Base-by-base conservation (phyloP, 1,140 invertebrate species). In the Gerris buenoi region DNA sequence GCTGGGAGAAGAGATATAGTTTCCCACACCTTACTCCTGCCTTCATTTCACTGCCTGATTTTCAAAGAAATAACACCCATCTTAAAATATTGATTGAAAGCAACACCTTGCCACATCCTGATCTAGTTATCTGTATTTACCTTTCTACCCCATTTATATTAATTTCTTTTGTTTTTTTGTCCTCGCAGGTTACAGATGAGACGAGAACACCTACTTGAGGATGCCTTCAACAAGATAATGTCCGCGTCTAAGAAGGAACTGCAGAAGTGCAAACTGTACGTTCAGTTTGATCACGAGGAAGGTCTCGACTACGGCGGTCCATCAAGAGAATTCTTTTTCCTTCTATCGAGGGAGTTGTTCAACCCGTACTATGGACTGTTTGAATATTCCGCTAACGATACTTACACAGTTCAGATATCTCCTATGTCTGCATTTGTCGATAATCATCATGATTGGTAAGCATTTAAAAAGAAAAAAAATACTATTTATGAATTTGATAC, bases 281-380 rank as follows among this genome's bases (percentile, higher is more conserved):
- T 97, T 13, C 86, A 92, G 18, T 98, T 97, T 83, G 90, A 93
- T 75, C 92, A 93, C 59, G 95, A 98, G 78, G 95, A 97, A 79
- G 95, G 95, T 57, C 79, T 98, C 25, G 95, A 98, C 81, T 98
- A 98, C 77, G 95, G 95, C 57, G 95, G 95, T 0, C 95, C 95
- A 1, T 96, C 89, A 10, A 80, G 93, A 57, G 95, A 98, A 80
- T 97, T 98, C 79, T 98, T 98, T 82, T 98, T 97, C 77, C 85
- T 98, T 25, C 79, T 98, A 10, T 97, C 94, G 0, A 82, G 94
- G 59, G 93, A 98, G 78, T 82, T 98, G 0, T 98, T 98, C 79
- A 98, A 98, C 81, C 95, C 95, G 0, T 97, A 97, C 77, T 98
- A 98, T 74, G 95, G 95, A 2, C 83, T 98, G 22, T 98, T 98